Base-by-base conservation (phyloP, 2,113 vertebrate genomes). In the Drymodes brunneopygia region DNA sequence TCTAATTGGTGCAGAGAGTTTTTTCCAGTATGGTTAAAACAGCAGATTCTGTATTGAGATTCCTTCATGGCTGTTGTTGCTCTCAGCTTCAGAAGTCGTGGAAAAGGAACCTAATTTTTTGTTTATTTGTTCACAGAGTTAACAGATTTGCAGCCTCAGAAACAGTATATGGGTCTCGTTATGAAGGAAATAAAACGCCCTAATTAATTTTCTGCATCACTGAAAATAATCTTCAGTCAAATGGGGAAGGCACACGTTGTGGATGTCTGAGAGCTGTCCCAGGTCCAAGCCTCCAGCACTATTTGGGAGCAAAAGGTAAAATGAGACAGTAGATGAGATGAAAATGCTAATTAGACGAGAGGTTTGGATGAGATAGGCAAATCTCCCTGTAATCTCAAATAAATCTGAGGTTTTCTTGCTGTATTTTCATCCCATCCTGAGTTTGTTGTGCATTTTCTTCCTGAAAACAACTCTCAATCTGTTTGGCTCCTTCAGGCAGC, bases 141-240 rank as follows among this genome's bases (percentile, higher is more conserved):
- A 62, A 45, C 28, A n/a, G 75, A 66, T 87, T 72, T 88, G 17
- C 61, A 93, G 51, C 36, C 36, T 66, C 35, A 31, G 73, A 91
- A 95, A 58, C 38, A 70, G 38, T 25, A 33, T 71, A 74, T 89
- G 86, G 74, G 82, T 80, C 92, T 83, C 31, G 40, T 58, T 86
- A 71, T 0, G 48, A 92, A 78, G 81, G 74, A 96, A 96, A 81
- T 91, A 77, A 93, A 95, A 91, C 86, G 50, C 44, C 54, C 45
- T 94, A 50, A 97, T 97, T 97, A 95, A 97, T 97, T 96, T 97
- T 96, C 95, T 96, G 91, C 96, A 86, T 58, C 72, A 45, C 65
- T 90, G 94, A 70, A 90, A 95, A 25, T 57, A 53, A 90, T 42
- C 69, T 62, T 60, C 83, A 74, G 81, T 94, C 86, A 79, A 84